phyloP scores from a whole-genome alignment of 2,113 vertebrate species.

The Calonectris borealis region DNA sequence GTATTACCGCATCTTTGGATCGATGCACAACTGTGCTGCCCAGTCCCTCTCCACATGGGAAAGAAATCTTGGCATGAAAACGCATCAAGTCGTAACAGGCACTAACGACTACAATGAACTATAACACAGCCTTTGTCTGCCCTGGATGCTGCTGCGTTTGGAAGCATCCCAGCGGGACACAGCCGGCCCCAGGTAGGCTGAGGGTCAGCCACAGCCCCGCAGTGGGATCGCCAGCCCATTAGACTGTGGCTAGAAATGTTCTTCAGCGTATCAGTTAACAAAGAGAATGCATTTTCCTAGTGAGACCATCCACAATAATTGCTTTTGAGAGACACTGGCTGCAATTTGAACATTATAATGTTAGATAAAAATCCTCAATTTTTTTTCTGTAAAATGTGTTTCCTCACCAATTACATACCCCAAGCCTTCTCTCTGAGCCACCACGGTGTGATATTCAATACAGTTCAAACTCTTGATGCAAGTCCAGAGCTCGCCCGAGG shows the following conservation, averaged over 20 bases:
- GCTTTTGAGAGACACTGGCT: not conserved
- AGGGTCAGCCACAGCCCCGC: not conserved
- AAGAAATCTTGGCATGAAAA: slow-evolving; percentile 1
- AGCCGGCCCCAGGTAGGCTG: not conserved
- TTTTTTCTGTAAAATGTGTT: not conserved
- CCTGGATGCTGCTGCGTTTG: not conserved
- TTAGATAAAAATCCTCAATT: not conserved
- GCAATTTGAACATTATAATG: not conserved
- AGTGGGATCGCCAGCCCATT: not conserved
- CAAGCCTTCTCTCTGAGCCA: not conserved
- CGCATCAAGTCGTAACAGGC: not conserved
- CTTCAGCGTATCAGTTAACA: not conserved
- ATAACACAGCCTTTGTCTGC: not conserved
- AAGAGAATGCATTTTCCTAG: not conserved
- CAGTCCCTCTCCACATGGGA: not conserved
- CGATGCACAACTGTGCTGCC: not conserved
- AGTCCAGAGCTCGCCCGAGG: not conserved
- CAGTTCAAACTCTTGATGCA: not conserved
- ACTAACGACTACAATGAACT: not conserved
- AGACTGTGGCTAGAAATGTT: not conserved
- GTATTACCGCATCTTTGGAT: not conserved
- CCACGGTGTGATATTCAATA: not conserved
- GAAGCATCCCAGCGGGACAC: not conserved
- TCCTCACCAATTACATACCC: not conserved
- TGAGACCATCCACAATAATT: not conserved